A percentile compares a stretch with the other conserved stretches of the same genome.
phyloP scores from a whole-genome alignment of 2,113 vertebrate genomes.

The Trematomus loennbergii region DNA sequence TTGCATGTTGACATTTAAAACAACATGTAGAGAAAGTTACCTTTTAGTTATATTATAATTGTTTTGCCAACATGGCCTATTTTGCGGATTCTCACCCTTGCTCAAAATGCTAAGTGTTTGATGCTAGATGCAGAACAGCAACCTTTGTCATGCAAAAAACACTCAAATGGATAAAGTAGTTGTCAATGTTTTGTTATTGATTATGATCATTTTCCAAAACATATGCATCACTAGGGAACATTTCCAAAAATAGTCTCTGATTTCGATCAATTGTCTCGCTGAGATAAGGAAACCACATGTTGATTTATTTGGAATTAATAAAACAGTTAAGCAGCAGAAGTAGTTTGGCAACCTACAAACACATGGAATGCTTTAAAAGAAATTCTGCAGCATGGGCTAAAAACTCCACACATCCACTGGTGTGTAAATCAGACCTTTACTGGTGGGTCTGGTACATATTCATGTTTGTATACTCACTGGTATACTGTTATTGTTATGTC shows the following conservation, averaged over 20 bases:
- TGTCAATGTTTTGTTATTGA: background rate
- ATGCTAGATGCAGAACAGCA: background rate
- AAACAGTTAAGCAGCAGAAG: background rate
- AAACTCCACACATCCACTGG: background rate
- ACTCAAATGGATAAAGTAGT: background rate
- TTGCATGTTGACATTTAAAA: background rate
- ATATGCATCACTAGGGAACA: background rate
- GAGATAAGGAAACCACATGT: background rate
- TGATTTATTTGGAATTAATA: background rate
- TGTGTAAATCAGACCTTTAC: conserved; percentile 5
- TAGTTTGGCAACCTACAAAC: background rate
- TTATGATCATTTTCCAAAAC: background rate
- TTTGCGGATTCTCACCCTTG: background rate
- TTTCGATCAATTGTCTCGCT: background rate
- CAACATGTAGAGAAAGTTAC: background rate
- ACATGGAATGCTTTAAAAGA: background rate
- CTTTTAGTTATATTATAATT: background rate
- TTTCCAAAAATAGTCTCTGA: background rate
- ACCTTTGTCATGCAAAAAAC: background rate
- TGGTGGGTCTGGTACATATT: background rate
- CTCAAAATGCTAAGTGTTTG: background rate
- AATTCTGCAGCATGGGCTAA: background rate
- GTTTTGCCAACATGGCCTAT: background rate
- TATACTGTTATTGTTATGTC: conserved; percentile 43
- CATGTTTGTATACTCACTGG: conserved; percentile 32